These are phyloP conservation scores for Tinea semifulvella DNA, from an alignment of 2,888 invertebrate species.

Conservation along the genomic window DNA sequence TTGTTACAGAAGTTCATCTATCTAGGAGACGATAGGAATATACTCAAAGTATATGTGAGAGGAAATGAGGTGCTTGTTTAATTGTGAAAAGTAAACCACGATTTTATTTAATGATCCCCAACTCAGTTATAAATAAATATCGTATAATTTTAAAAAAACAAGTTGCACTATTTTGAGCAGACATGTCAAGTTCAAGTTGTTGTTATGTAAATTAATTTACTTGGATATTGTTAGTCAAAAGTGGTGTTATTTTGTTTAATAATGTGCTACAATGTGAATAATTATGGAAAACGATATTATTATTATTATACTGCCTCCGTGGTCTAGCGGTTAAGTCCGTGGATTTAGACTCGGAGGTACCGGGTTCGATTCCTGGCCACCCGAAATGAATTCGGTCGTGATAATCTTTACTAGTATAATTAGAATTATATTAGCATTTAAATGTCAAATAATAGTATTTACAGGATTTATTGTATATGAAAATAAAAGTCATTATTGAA, in stretches of 20 bases:
- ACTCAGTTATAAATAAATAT: no score
- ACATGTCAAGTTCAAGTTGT: background rate
- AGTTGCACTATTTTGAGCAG: background rate
- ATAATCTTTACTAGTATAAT: background rate
- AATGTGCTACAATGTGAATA: no score
- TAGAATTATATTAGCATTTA: background rate
- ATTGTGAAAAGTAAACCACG: background rate
- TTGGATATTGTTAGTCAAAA: no score
- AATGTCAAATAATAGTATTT: no score
- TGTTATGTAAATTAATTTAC: no score
- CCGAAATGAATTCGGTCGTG: background rate
- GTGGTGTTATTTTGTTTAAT: no score
- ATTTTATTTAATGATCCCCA: no score
- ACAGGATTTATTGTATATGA: background rate
- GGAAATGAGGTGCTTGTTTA: slow-evolving; percentile 41
- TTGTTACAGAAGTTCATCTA: slow-evolving; percentile 80
- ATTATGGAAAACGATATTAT: no score
- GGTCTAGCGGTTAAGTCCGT: no score
- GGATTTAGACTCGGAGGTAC: no score
- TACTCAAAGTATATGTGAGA: slow-evolving; percentile 77
- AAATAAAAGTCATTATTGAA: slow-evolving; percentile 3
- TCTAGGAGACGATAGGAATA: slow-evolving; percentile 85
- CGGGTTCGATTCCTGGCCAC: background rate
- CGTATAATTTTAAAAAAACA: background rate
- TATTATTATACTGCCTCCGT: no score